Conservation (phyloP, 1,140 invertebrate genomes). For the Drosophila hydei region DNA sequence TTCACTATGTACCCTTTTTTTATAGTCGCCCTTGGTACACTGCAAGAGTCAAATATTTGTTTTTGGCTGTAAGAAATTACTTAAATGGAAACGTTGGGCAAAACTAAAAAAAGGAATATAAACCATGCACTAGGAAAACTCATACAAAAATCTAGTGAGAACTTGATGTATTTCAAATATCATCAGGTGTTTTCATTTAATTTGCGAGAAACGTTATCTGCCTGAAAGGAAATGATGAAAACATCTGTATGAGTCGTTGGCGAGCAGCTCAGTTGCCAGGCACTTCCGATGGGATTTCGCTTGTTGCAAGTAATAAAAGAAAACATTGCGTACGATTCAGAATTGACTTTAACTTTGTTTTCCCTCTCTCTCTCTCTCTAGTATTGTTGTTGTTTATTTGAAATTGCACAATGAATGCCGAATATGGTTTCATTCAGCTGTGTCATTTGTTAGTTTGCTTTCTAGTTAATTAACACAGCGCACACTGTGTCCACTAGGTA, state of each 20-base stretch:
- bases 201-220: slow-evolving; percentile 81
- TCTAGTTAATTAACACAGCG: slow-evolving; percentile 43
- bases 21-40: slow-evolving; percentile 25
- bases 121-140: slow-evolving; percentile 2
- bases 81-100: slow-evolving; percentile 12
- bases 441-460: slow-evolving; percentile 25
- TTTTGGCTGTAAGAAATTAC: slow-evolving; percentile 42
- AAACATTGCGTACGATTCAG: slow-evolving; percentile 23
- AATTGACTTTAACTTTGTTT: not conserved
- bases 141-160: slow-evolving; percentile 2
- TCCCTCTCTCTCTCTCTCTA: not conserved
- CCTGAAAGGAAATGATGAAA: slow-evolving; percentile 37
- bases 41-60: slow-evolving; percentile 35
- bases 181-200: slow-evolving; percentile 84
- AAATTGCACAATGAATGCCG: slow-evolving; percentile 11
- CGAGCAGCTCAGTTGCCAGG: slow-evolving; percentile 7
- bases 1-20: not conserved
- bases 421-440: slow-evolving; percentile 12
- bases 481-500: slow-evolving; percentile 4
- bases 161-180: slow-evolving; percentile 44
- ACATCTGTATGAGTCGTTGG: slow-evolving; percentile 6
- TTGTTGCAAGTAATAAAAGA: slow-evolving; percentile 21
- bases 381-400: slow-evolving; percentile 10
- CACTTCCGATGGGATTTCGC: slow-evolving; percentile 7
- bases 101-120: not conserved